These are phyloP conservation scores for Pogonocichla stellata DNA, from an alignment of 2,113 vertebrate genomes.

Conservation along the genomic window DNA sequence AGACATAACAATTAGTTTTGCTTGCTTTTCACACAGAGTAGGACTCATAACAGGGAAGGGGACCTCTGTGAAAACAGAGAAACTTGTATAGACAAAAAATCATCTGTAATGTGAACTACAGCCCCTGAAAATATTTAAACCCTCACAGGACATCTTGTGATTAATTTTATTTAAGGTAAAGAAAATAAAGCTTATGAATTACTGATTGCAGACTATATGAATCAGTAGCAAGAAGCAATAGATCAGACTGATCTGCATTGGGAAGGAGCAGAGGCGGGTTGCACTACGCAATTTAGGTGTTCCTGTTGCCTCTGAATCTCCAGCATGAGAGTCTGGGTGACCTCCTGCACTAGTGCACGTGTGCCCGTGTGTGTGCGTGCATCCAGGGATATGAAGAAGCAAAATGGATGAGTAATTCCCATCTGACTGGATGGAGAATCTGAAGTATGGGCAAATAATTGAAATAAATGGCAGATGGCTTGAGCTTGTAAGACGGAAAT, in stretches of 20 bases:
- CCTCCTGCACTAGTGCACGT: neutral
- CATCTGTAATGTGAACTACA: neutral
- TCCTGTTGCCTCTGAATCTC: neutral
- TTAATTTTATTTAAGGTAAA: neutral
- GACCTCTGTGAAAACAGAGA: neutral
- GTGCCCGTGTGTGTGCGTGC: fast-evolving
- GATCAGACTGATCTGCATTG: neutral
- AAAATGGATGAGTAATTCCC: neutral
- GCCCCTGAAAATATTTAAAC: neutral
- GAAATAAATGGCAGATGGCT: neutral
- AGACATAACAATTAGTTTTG: neutral
- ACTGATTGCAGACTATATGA: neutral
- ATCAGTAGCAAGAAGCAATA: neutral
- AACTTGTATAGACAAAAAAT: neutral
- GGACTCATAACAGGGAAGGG: neutral
- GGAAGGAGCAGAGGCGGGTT: neutral
- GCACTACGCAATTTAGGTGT: neutral
- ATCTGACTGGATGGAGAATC: neutral
- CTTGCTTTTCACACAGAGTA: neutral
- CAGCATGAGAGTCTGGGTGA: neutral
- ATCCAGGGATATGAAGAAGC: neutral
- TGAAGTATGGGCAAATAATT: neutral
- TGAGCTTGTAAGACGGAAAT: neutral
- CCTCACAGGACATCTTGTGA: neutral
- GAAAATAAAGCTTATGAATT: neutral